These are phyloP conservation scores for Morbakka virulenta DNA, from an alignment of 30 jellyfish, hydroid and myxozoan genomes.

Conservation along the genomic window DNA sequence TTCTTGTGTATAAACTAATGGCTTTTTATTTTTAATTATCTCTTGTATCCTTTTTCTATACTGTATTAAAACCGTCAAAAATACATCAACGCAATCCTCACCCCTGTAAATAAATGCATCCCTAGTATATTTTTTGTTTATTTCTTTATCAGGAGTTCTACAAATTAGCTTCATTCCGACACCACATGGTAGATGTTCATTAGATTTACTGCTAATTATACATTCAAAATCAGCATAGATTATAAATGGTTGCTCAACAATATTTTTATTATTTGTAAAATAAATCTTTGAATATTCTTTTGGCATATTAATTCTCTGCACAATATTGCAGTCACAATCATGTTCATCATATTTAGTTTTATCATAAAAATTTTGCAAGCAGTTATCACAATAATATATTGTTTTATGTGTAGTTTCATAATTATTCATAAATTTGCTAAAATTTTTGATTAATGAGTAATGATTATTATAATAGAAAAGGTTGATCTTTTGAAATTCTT, in stretches of 20 bases:
- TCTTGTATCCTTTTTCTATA: slow-evolving; percentile 10
- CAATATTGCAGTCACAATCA: slow-evolving; percentile 13
- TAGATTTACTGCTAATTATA: slow-evolving; percentile 11
- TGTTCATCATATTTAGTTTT: slow-evolving; percentile 12
- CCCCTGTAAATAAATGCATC: slow-evolving; percentile 42
- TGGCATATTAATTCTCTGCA: slow-evolving; percentile 43
- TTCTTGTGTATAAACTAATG: slow-evolving; percentile 9
- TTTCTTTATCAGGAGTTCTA: too few species aligned
- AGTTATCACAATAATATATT: slow-evolving; percentile 25
- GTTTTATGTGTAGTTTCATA: slow-evolving; percentile 1
- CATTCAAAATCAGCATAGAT: slow-evolving; percentile 51
- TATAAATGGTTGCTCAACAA: slow-evolving; percentile 32
- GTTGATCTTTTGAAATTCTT: too few species aligned
- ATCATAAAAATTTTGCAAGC: slow-evolving; percentile 25
- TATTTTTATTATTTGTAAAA: slow-evolving; percentile 12
- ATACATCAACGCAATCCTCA: slow-evolving; percentile 17
- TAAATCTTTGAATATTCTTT: not conserved
- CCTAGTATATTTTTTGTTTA: slow-evolving; percentile 2
- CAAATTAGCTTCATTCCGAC: slow-evolving; percentile 21
- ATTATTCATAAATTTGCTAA: slow-evolving; percentile 2
- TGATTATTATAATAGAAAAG: too few species aligned
- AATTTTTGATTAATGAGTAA: slow-evolving; percentile 13
- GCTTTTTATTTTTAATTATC: slow-evolving; percentile 1
- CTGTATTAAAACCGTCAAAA: slow-evolving; percentile 9
- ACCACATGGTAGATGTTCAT: slow-evolving; percentile 37